Evolutionary conservation across 1,140 invertebrate species (phyloP).

Genomic region (Diorhabda carinulata): DNA sequence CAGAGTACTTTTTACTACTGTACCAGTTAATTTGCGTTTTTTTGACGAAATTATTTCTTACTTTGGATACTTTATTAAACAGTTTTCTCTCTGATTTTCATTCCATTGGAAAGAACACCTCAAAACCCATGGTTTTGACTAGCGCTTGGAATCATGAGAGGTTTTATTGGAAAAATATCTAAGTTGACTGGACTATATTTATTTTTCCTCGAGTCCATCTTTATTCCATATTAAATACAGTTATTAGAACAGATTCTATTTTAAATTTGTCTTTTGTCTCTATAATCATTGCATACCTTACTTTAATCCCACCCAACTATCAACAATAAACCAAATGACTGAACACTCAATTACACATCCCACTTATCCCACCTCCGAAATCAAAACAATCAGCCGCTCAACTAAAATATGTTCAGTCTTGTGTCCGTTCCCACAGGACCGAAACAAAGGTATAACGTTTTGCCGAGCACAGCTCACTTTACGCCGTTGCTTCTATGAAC

Average conservation of each 20-base stretch:
- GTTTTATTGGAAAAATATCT: too few species aligned
- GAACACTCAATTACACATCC: conserved; percentile 34
- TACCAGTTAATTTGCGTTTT: too few species aligned
- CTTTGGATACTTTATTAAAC: too few species aligned
- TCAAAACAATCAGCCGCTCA: conserved; percentile 32
- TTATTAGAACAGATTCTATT: neutral
- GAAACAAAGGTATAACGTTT: conserved; percentile 34
- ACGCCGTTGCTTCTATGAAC: conserved; percentile 25
- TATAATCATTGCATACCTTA: neutral
- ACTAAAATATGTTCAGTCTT: conserved; percentile 8
- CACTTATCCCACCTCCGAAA: conserved; percentile 34
- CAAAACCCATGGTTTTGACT: too few species aligned
- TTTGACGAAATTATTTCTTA: too few species aligned
- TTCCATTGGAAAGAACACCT: too few species aligned
- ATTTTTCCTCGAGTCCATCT: too few species aligned
- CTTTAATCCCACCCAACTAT: conserved; percentile 3
- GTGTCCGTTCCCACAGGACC: conserved; percentile 35
- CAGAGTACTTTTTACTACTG: too few species aligned
- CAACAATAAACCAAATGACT: conserved; percentile 19
- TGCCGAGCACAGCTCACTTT: conserved; percentile 24
- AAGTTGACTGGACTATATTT: too few species aligned
- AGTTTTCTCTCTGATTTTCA: too few species aligned
- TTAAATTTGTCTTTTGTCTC: neutral
- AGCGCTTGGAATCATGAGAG: too few species aligned
- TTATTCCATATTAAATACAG: neutral